These are phyloP conservation scores for Meleagris gallopavo DNA, from an alignment of 2,113 vertebrate species.

Conservation along the genomic window DNA sequence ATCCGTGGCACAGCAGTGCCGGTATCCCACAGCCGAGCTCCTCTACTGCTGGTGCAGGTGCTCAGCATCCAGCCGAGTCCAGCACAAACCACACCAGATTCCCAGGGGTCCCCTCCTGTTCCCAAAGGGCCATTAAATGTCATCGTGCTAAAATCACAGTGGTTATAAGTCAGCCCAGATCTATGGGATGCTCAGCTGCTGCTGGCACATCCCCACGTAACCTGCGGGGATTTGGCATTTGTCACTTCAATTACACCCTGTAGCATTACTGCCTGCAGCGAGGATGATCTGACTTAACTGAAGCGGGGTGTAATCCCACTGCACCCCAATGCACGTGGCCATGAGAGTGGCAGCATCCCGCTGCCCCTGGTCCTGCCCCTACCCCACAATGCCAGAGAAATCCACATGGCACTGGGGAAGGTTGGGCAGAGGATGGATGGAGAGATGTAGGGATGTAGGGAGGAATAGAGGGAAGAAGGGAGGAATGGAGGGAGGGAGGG, in stretches of 20 bases:
- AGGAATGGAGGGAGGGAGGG: background rate
- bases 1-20: accelerated
- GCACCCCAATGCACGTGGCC: accelerated
- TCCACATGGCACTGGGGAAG: background rate
- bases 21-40: accelerated
- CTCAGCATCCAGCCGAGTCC: background rate
- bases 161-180: background rate
- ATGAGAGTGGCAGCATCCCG: background rate
- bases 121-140: background rate
- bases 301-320: background rate
- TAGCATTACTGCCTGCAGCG: background rate
- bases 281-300: conserved; percentile 44
- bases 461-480: background rate
- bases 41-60: background rate
- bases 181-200: background rate
- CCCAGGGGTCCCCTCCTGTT: background rate
- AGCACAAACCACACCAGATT: background rate
- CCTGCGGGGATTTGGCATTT: conserved; percentile 20
- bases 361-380: background rate
- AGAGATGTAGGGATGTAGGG: background rate
- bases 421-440: background rate
- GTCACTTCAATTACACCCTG: conserved; percentile 42
- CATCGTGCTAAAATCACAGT: accelerated
- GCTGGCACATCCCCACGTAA: background rate
- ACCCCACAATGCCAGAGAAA: background rate